Percentiles rank a stretch among this genome's conserved stretches.
phyloP scores from a whole-genome alignment of 2,888 invertebrate species.

The Pantelozetes paolii region DNA sequence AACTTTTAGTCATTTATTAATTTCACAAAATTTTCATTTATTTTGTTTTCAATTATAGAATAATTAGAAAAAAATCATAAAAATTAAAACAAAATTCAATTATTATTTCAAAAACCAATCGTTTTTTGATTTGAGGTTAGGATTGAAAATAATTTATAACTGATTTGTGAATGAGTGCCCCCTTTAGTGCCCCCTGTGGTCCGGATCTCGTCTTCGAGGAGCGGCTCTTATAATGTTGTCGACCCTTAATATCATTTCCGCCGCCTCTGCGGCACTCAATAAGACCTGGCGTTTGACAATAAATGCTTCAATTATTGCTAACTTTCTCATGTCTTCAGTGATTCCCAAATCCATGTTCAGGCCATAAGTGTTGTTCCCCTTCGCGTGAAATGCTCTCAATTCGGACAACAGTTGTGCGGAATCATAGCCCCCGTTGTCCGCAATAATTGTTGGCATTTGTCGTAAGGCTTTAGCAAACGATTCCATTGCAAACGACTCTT shows the following conservation, averaged over 20 bases:
- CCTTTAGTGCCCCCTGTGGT: constrained; percentile 68
- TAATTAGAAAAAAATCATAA: too few species aligned
- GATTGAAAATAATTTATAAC: too few species aligned
- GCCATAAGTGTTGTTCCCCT: constrained; percentile 70
- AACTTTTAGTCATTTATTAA: too few species aligned
- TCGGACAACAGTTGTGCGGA: constrained; percentile 90
- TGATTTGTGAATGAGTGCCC: too few species aligned
- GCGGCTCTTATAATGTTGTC: constrained; percentile 93
- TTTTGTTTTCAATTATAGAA: too few species aligned
- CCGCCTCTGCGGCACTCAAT: constrained; percentile 89
- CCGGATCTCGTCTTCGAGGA: constrained; percentile 78
- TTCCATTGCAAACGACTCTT: constrained; percentile 96
- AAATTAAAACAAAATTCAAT: too few species aligned
- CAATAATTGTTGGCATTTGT: constrained; percentile 81
- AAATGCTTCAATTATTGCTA: constrained; percentile 94
- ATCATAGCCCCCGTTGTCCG: constrained; percentile 98
- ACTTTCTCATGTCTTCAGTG: constrained; percentile 79
- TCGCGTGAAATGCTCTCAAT: constrained; percentile 81
- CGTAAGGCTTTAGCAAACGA: constrained; percentile 80
- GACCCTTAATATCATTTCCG: constrained; percentile 97
- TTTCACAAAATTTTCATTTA: too few species aligned
- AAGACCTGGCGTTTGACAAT: constrained; percentile 95
- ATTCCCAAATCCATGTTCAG: constrained; percentile 84
- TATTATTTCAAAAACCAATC: too few species aligned
- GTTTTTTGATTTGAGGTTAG: too few species aligned